Conservation (phyloP, 1,140 invertebrate genomes). For the Watersipora subatra region DNA sequence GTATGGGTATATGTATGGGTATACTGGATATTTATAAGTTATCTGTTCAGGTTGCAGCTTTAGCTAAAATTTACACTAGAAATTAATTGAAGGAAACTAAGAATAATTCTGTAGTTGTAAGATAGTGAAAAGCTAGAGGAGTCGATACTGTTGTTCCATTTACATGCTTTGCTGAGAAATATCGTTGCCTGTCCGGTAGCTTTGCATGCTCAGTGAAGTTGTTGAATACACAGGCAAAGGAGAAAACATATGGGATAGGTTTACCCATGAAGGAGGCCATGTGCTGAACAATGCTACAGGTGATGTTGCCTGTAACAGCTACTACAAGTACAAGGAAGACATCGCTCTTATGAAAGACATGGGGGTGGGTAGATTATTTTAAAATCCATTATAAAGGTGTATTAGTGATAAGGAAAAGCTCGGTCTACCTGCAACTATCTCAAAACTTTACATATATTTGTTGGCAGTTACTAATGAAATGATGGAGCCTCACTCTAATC, state of each 20-base stretch:
- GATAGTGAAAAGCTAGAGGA: no score
- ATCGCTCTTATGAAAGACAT: constrained; percentile 43
- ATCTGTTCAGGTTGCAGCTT: background rate
- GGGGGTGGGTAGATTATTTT: constrained; percentile 15
- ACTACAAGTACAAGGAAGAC: constrained; percentile 52
- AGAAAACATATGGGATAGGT: constrained; percentile 46
- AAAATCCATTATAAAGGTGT: background rate
- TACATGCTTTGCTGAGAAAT: no score
- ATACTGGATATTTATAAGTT: background rate
- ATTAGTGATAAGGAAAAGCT: no score
- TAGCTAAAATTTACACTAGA: background rate
- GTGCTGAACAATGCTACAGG: constrained; percentile 45
- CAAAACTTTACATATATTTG: no score
- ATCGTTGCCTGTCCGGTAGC: no score
- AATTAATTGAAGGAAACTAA: background rate
- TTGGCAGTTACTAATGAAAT: no score
- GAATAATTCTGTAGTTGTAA: no score
- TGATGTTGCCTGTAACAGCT: constrained; percentile 54
- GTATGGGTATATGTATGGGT: background rate
- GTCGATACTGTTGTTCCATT: no score
- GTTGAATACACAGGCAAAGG: constrained; percentile 39
- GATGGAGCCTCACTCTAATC: no score
- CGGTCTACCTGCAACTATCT: no score
- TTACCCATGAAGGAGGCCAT: constrained; percentile 40
- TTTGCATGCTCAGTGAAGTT: no score